Evolutionary conservation across 2,113 vertebrate species (phyloP).

Genomic region (Pseudois nayaur): DNA sequence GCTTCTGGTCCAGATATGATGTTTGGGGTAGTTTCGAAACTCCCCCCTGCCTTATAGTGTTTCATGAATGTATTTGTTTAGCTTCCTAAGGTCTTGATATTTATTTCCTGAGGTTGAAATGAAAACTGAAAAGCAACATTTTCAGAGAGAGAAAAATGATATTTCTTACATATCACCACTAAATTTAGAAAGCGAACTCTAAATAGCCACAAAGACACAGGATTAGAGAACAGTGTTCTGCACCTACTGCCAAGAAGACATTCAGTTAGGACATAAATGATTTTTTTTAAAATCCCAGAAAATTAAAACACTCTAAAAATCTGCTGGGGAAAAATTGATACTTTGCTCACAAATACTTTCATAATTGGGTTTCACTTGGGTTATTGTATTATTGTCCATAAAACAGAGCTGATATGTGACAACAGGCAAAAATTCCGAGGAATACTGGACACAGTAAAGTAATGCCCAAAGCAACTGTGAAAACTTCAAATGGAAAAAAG

Average conservation of each 20-base stretch:
- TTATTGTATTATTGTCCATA: background rate
- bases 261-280: background rate
- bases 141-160: background rate
- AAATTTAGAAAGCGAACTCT: rapidly evolving
- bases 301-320: background rate
- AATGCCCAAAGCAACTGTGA: background rate
- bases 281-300: background rate
- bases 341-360: background rate
- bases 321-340: background rate
- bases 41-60: background rate
- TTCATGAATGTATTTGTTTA: rapidly evolving
- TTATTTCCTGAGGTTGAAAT: background rate
- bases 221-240: too few species aligned
- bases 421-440: background rate
- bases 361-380: background rate
- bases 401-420: background rate
- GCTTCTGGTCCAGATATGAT: too few species aligned
- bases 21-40: background rate
- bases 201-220: background rate
- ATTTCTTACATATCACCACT: rapidly evolving
- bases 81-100: background rate
- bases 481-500: background rate
- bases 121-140: background rate
- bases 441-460: background rate
- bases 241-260: background rate